phyloP scores from a whole-genome alignment of 2,113 vertebrate genomes.

The Dryoscopus gambensis region DNA sequence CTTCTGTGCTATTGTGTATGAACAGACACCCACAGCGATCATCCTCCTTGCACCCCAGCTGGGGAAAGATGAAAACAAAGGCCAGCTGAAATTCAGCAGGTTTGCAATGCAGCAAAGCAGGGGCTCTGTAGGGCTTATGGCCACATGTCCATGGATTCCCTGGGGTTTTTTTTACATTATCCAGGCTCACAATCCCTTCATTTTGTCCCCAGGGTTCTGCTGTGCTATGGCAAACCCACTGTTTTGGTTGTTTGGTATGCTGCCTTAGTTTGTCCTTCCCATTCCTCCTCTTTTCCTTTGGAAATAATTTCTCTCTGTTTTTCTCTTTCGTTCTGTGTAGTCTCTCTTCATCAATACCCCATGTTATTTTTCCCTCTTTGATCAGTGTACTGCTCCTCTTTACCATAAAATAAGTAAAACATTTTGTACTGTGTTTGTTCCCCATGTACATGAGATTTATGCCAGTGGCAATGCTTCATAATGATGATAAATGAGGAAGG shows the following conservation, averaged over 20 bases:
- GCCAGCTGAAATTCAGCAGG: not conserved
- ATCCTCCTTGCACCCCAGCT: not conserved
- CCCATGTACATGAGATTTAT: not conserved
- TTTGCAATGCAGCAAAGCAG: not conserved
- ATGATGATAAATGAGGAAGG: not conserved
- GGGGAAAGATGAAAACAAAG: not conserved
- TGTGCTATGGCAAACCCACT: not conserved
- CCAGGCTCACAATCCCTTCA: not conserved
- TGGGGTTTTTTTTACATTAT: not conserved
- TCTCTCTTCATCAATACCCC: not conserved
- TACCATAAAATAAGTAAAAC: constrained; percentile 16
- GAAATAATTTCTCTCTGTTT: not conserved
- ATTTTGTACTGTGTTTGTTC: constrained; percentile 29
- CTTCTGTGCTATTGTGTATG: not conserved
- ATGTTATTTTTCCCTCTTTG: constrained; percentile 1
- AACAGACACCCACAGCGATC: not conserved
- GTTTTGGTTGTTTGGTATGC: not conserved
- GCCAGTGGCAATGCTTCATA: not conserved
- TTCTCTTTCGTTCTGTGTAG: not conserved
- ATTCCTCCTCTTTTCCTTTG: not conserved
- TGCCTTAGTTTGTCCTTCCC: not conserved
- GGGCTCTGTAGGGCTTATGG: not conserved
- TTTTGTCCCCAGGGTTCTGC: not conserved
- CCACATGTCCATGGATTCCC: not conserved
- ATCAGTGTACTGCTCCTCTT: not conserved